Base-by-base conservation (phyloP, 2,888 invertebrate genomes). In the Stenolophus ochropezus region DNA sequence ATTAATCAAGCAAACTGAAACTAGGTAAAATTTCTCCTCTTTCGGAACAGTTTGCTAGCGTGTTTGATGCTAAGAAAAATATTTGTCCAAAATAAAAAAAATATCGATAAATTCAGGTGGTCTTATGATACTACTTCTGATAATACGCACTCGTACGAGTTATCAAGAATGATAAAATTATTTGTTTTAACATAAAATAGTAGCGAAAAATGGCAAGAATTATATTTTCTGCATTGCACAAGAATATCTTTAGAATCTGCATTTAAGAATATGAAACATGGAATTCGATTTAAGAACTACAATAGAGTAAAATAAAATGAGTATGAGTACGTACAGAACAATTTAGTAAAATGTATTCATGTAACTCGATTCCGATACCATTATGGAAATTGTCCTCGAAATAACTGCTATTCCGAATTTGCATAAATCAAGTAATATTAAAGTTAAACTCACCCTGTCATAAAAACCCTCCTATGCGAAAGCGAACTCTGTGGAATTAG, bases 401-500 rank as follows among this genome's bases (percentile, higher is more conserved):
- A 42, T 42, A 14, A 51, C 51, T 49, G 51, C 14, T 51, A 14
- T 16, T n/a, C 51, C 14, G 16, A 51, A 51, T 51, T 51, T 51
- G 5, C 51, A 51, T 51, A 51, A 51, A 51, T 51, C 51, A 51
- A 51, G 51, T 16, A 51, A 51, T 51, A 51, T 51, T 51, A 51
- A 51, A 51, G 51, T 51, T 16, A 16, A 51, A 51, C 51, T 42
- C 6, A 42, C 33, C 4, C 33, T 33, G 14, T 51, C 51, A 16
- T 51, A 51, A 16, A 51, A 51, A 51, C 0, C 11, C 18, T 51
- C 16, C 14, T 14, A n/a, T 14, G 11, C 5, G 14, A 8, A 16
- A 2, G 14, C 14, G 16, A 51, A 14, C 61, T 61, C 61, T n/a
- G 61, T 23, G 16, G 14, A 61, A 61, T 61, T 23, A 27, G 61